Evolutionary conservation across 2,888 invertebrate genomes (phyloP).

Genomic region (Plebejus melissa): DNA sequence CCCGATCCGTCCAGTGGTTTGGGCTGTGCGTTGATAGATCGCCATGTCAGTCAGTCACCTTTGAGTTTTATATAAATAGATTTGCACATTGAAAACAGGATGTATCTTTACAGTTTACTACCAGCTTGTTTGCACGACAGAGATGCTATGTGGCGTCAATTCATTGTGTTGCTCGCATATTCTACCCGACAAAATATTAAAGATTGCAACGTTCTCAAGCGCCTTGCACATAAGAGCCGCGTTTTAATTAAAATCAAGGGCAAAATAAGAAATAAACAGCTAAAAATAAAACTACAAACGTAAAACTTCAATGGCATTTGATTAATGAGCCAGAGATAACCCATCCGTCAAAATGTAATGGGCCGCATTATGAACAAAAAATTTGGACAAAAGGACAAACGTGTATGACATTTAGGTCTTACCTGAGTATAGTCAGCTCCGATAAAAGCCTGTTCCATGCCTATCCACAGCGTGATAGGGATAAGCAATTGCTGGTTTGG

Average conservation of each 20-base stretch:
- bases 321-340: slow-evolving; percentile 16
- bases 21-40: too few relatives aligned
- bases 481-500: slow-evolving; percentile 95
- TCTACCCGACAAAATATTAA: background rate
- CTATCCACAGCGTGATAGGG: slow-evolving; percentile 97
- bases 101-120: too few relatives aligned
- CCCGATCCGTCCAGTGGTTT: too few relatives aligned
- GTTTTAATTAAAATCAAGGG: background rate
- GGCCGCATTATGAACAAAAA: slow-evolving; percentile 3
- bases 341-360: slow-evolving; percentile 4
- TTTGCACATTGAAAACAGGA: too few relatives aligned
- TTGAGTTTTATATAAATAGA: too few relatives aligned
- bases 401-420: slow-evolving; percentile 32
- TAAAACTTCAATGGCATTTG: slow-evolving; percentile 2
- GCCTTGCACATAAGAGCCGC: background rate
- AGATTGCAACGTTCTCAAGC: background rate
- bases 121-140: background rate
- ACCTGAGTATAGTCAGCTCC: slow-evolving; percentile 94
- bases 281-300: slow-evolving; percentile 9
- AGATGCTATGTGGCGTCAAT: background rate
- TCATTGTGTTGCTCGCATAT: background rate
- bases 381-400: slow-evolving; percentile 9
- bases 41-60: too few relatives aligned
- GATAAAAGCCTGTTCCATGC: slow-evolving; percentile 98
- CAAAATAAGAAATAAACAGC: slow-evolving; percentile 7